Evolutionary conservation across 2,888 invertebrate genomes (phyloP).

Genomic region (Sminthurides aquaticus): DNA sequence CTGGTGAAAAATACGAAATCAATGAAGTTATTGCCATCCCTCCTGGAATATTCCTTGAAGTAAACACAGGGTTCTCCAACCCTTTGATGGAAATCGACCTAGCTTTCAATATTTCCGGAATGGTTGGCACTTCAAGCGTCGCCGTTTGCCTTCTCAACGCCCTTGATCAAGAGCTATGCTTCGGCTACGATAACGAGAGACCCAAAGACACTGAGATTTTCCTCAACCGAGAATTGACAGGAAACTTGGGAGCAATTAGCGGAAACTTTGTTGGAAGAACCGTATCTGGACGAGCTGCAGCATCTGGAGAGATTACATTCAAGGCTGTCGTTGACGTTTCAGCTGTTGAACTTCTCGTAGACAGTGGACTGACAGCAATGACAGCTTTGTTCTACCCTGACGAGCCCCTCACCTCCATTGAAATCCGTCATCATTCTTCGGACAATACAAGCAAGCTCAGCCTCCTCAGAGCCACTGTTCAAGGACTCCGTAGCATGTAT

Average conservation of each 20-base stretch:
- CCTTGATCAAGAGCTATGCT: slow-evolving; percentile 19
- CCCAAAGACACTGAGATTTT: slow-evolving; percentile 12
- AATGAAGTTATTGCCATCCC: neutral
- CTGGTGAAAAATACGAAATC: neutral
- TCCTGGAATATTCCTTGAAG: neutral
- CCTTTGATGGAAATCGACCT: slow-evolving; percentile 23
- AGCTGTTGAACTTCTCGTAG: slow-evolving; percentile 36
- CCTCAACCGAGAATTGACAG: slow-evolving; percentile 29
- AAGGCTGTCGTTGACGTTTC: slow-evolving; percentile 32
- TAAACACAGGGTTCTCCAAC: slow-evolving; percentile 10
- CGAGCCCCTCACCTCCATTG: slow-evolving; percentile 17
- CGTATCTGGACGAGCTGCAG: slow-evolving; percentile 9
- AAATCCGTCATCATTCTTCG: slow-evolving; percentile 22
- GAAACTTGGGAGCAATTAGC: slow-evolving; percentile 22
- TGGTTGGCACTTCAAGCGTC: slow-evolving; percentile 4
- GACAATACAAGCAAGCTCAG: slow-evolving; percentile 11
- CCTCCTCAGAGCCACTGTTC: slow-evolving; percentile 4
- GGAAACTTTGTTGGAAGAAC: slow-evolving; percentile 11
- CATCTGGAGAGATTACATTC: slow-evolving; percentile 16
- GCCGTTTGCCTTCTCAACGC: slow-evolving; percentile 19
- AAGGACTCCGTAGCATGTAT: slow-evolving; percentile 19
- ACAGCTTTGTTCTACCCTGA: slow-evolving; percentile 33
- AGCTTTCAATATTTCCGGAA: slow-evolving; percentile 15
- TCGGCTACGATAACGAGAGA: slow-evolving; percentile 23
- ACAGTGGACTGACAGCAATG: slow-evolving; percentile 32